Base-by-base conservation (phyloP, 2,797 vertebrate species). In the Neostethus bicornis region DNA sequence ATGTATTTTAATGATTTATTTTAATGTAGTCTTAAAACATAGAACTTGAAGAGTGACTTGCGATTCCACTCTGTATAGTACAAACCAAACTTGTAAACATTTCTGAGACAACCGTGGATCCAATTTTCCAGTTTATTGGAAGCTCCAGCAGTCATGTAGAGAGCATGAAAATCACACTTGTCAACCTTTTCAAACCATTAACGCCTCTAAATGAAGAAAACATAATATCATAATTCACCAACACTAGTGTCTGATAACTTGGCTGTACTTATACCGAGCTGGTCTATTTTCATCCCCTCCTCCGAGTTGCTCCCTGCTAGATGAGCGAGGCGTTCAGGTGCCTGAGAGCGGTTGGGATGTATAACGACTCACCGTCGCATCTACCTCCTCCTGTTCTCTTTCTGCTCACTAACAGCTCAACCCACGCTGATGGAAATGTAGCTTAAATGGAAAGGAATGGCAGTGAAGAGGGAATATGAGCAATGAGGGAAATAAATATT, bases 201-300 rank as follows among this genome's bases (percentile, higher is more conserved):
- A 69, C 54, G 32, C 66, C 66, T 80, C 70, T 50, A 6, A 11
- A 13, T 9, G 21, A 21, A 0, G 23, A 54, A 34, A 66, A 51
- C 46, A 62, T 11, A 39, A 48, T 45, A 63, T 60, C 8, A 31
- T 51, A 43, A 53, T 52, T 47, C 41, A 54, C 55, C 60, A 41
- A 34, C 45, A 24, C 6, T 56, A n/a, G 26, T 37, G 20, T 46
- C 64, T 66, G 38, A 73, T 51, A 51, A 53, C 63, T 60, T 31
- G 47, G 53, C 60, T 17, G 56, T 3, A 13, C 67, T 51, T 41
- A 44, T 44, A 61, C 41, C 5, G 21, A 43, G 16, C 2, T 29
- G 14, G 53, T 66, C 73, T 79, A 79, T 77, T 79, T 77, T 51
- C 58, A 51, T 74, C 66, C 53, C 63, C 69, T 56, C 70, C 73